Evolutionary conservation across 1,140 invertebrate species (phyloP), one percentile per base, ranked within the genome.

Genomic region (Bacillus rossius): DNA sequence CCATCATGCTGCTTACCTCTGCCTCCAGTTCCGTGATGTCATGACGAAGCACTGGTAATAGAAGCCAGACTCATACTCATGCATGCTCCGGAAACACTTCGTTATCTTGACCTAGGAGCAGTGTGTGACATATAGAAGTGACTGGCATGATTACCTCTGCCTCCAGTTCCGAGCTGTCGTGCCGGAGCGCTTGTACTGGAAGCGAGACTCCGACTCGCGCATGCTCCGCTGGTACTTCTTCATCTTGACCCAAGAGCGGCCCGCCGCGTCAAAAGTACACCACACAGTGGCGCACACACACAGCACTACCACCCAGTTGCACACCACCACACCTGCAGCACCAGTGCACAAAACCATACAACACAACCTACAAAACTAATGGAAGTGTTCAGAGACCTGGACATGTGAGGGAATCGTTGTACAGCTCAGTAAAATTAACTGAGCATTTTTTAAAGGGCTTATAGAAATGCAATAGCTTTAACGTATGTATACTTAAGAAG

Each of bases 201-300:
- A 86, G 63, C 86, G 81, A 1, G 82, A 81, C 68, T 89, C 85
- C 19, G 83, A 82, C 63, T 89, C 86, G 63, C 84, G 82, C 81
- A 92, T 83, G 43, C 88, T 92, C 40, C 88, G 80, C 71, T 94
- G 90, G 72, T 91, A 94, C 61, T 88, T 82, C 73, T 93, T 94
- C 89, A 94, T 92, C 76, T 94, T 94, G 0, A 94, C 91, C 91
- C 91, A 95, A n/a, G 89, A 91, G 22, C 89, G 77, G 8, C 91
- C 92, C 3, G 91, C 92, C 0, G 88, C 78, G 73, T 95, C 91
- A 71, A 90, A 95, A 14, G 88, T 88, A 71, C 91, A 94, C 90
- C 91, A 94, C 1, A 89, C 83, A 0, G 88, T 92, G 51, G 91
- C 82, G 25, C 91, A 65, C 17, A 91, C 81, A 20, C 82, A 84